These are phyloP conservation scores for Kryptopterus vitreolus DNA, from an alignment of 2,797 vertebrate species.

Conservation along the genomic window DNA sequence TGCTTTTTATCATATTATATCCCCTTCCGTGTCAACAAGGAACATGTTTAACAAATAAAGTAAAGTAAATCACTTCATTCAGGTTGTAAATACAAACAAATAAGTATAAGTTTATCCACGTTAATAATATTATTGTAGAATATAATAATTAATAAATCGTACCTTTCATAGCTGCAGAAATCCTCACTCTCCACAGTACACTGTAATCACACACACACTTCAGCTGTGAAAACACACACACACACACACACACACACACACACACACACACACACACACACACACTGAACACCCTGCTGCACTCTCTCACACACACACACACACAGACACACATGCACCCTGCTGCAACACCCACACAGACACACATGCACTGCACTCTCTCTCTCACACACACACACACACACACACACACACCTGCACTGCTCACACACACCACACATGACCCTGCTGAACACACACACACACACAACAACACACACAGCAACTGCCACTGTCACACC, in stretches of 20 bases:
- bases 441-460: neutral
- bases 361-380: neutral
- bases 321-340: neutral
- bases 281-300: neutral
- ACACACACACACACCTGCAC: neutral
- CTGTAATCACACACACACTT: neutral
- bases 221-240: conserved; percentile 26
- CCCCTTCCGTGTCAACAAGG: no score
- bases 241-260: conserved; percentile 7
- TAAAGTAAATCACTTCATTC: no score
- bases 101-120: no score
- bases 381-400: conserved; percentile 5
- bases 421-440: neutral
- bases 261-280: neutral
- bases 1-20: no score
- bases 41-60: no score
- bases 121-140: neutral
- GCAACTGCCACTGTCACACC: no score
- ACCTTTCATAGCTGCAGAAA: neutral
- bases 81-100: no score
- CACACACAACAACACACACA: no score
- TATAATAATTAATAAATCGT: neutral
- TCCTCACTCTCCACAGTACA: conserved; percentile 4
- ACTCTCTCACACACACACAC: neutral
- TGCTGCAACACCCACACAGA: conserved; percentile 3